Conservation (phyloP, 2,797 vertebrate genomes). For the Coendou prehensilis region DNA sequence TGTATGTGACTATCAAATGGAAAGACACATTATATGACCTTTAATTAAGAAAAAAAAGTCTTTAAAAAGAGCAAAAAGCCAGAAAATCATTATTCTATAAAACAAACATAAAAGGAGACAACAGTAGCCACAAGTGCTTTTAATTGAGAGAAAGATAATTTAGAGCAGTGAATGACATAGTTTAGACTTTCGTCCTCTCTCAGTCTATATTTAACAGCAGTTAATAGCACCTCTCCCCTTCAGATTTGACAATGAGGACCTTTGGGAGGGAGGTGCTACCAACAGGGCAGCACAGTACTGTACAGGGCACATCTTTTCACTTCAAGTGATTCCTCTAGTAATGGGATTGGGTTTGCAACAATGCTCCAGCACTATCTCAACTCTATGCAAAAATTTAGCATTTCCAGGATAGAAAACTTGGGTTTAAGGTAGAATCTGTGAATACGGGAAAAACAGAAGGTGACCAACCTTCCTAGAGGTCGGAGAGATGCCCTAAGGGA, state of each 20-base stretch:
- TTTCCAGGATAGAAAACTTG: background rate
- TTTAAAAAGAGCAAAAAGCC: constrained; percentile 39
- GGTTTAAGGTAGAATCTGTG: background rate
- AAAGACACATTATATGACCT: constrained; percentile 25
- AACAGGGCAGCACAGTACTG: background rate
- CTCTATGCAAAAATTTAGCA: background rate
- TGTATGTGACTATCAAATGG: constrained; percentile 62
- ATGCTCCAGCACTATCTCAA: background rate
- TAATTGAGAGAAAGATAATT: constrained; percentile 38
- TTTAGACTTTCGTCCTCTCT: background rate
- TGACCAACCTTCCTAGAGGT: background rate
- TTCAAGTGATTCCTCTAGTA: background rate
- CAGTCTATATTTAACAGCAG: background rate
- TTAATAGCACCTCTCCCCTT: background rate
- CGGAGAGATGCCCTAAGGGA: background rate
- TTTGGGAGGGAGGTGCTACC: background rate
- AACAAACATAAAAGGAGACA: constrained; percentile 9
- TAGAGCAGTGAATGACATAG: background rate
- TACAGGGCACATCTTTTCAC: background rate
- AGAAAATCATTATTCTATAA: background rate
- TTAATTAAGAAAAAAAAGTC: constrained; percentile 52
- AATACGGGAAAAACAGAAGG: background rate
- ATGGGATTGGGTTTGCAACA: background rate
- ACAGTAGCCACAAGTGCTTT: background rate
- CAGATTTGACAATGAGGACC: background rate